Evolutionary conservation across 2,888 invertebrate species (phyloP).

Genomic region (Eretmocerus hayati): DNA sequence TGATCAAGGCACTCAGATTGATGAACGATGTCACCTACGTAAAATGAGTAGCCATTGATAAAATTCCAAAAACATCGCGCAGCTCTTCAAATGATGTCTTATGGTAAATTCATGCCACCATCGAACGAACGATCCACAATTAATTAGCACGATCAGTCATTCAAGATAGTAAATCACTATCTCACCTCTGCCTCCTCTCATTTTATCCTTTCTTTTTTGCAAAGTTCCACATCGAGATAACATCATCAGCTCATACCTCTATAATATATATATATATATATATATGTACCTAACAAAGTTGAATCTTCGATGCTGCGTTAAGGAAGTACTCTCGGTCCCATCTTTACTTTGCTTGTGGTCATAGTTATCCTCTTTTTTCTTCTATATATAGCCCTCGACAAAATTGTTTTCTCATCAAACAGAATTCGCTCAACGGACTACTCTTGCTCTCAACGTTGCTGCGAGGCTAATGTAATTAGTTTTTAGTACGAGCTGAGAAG

Average conservation of each 20-base stretch:
- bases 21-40: too few species aligned
- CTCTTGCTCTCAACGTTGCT: not conserved
- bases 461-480: not conserved
- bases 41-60: too few species aligned
- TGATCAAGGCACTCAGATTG: not conserved
- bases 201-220: too few species aligned
- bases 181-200: too few species aligned
- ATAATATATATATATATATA: not conserved
- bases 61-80: too few species aligned
- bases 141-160: constrained; percentile 19
- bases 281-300: too few species aligned
- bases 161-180: not conserved
- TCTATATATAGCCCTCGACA: not conserved
- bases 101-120: constrained; percentile 8
- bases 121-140: constrained; percentile 13
- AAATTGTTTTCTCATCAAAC: constrained; percentile 18
- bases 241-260: too few species aligned
- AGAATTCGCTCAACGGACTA: too few species aligned
- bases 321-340: not conserved
- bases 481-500: not conserved
- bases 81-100: too few species aligned
- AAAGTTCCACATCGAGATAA: too few species aligned
- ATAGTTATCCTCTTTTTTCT: not conserved
- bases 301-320: too few species aligned
- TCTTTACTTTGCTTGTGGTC: too few species aligned